Evolutionary conservation across 2,113 vertebrate species (phyloP), one percentile per base, ranked within the genome.

Genomic region (Camelus bactrianus): DNA sequence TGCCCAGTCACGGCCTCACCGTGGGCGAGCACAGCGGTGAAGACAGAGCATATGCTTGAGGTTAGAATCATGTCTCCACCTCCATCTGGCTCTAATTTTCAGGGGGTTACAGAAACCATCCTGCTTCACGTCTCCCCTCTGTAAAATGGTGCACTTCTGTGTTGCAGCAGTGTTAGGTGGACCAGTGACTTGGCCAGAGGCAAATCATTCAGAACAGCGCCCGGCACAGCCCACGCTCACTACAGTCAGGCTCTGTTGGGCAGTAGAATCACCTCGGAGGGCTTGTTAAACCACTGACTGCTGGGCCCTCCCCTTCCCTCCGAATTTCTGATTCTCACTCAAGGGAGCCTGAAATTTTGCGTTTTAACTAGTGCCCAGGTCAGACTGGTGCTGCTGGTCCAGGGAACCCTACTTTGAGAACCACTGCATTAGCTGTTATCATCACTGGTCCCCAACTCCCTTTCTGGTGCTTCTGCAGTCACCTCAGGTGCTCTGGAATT

Each of bases 401-500:
- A 22, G 81, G 69, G 26, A 4, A 20, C 48, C 60, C 50, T 30
- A 12, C 13, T 67, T 28, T 38, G 86, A 81, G 77, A 46, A 81
- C 42, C 35, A 0, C 35, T 5, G 50, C 46, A 26, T n/a, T 42
- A 14, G 30, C 8, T 20, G 14, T 35, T 22, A 26, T 3, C 5
- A 32, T 28, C 6, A 0, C 38, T 4, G 10, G 2, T 54, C 83
- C 65, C 54, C 54, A 58, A 2, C 60, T 65, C 88, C 38, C 56
- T 65, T 28, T 69, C 80, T 16, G 48, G 35, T 35, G 50, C 32
- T 14, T 69, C 67, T 10, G 75, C 60, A 5, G 89, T 97, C 94
- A 97, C 97, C 97, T 96, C 93, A 81, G 97, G 95, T 95, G 94
- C 96, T 97, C 97, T 95, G 82, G 48, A 38, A 14, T n/a, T 0